Base-by-base conservation (phyloP, 2,797 vertebrate genomes). In the Crypturellus tataupa region DNA sequence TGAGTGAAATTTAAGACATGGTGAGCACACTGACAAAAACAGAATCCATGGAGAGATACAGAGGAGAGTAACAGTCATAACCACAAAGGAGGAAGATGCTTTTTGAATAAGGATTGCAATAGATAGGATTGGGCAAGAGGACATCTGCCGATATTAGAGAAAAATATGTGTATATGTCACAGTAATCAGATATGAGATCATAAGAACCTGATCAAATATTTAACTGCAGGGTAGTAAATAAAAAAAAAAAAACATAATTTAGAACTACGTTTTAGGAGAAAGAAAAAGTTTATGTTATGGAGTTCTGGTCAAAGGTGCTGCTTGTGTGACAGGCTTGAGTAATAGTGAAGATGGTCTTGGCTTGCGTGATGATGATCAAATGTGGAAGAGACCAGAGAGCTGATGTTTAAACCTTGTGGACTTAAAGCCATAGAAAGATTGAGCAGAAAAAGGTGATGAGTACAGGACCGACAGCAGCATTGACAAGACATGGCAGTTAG, bases 401-500 rank as follows among this genome's bases (percentile, higher is more conserved):
- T 92, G 46, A 29, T 44, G 35, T 85, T 75, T 70, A 86, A 63
- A 29, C 27, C 15, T 73, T n/a, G 49, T 3, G 24, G 56, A 47
- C 63, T 64, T 76, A 56, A 84, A 90, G 18, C 15, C 24, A 24
- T 0, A 60, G 59, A 79, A 63, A 77, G 24, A 39, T 14, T 85
- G 46, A 92, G 33, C 67, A 72, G 39, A 64, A 82, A 55, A 58
- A 7, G 16, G 15, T 88, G 73, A 33, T 83, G 39, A 87, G 27
- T 14, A 4, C 25, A 35, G 33, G 10, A 49, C 0, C 2, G 23
- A 59, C 51, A 76, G 20, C 37, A 42, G 4, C 37, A 42, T 4
- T 0, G 0, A 81, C 29, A 60, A 56, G 40, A 39, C 42, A 5
- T 0, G 1, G 10, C 9, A 64, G 40, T 40, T 2, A 3, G n/a